Base-by-base conservation (phyloP, 2,888 invertebrate genomes). In the Protodeltote pygarga region DNA sequence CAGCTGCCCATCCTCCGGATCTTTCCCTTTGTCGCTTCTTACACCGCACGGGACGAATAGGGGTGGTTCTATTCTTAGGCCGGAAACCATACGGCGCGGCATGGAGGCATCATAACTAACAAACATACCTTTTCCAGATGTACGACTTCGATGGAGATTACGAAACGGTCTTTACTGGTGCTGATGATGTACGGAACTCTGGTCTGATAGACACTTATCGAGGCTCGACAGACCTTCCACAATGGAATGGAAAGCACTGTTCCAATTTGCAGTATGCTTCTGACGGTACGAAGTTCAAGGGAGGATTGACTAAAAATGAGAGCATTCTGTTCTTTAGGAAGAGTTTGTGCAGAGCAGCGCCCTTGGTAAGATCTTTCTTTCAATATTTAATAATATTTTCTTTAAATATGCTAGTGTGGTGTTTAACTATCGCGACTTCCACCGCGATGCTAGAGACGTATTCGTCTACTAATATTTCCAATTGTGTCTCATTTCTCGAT, bases 261-360 rank as follows among this genome's bases (percentile, higher is more conserved):
- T 96, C 95, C 29, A 95, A 95, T 68, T 94, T 97, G 4, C 93
- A 94, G 49, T 93, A 94, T 14, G 94, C 97, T 0, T 97, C 97
- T 0, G 98, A 98, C 75, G 98, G 97, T 1, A 95, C 96, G 9
- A 97, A 97, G 81, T 98, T 97, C 81, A 93, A 93, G 11, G 95
- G 97, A 8, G 94, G 94, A 35, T 93, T 97, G 0, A 73, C 91
- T 14, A 93, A 93, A 8, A 95, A 96, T 50, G 95, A 96, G 8
- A 93, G 93, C 0, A 80, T 97, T 0, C 80, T 94, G 47, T 96
- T 98, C 85, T 98, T 94, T 83, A 93, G 97, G 51, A 97, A 97
- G 79, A 97, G 97, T 75, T 93, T 98, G 73, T 98, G 98, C 80
- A 93, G 98, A 47, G 94, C 96, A n/a, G 95, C 96, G 15, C 93